phyloP scores from a whole-genome alignment of 2,797 vertebrate genomes.

The Acipenser oxyrinchus region DNA sequence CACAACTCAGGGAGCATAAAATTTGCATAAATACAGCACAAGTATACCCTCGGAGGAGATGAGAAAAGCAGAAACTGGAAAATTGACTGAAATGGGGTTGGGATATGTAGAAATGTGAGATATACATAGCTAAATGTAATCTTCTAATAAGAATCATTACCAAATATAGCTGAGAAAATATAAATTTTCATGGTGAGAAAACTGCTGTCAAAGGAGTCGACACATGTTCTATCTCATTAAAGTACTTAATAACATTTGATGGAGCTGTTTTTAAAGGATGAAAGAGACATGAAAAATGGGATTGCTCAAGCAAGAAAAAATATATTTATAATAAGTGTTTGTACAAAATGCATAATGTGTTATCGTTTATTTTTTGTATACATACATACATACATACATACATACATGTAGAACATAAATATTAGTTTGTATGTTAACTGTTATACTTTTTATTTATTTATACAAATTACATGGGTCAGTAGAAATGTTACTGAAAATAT shows the following conservation, averaged over 20 bases:
- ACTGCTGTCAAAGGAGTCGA: constrained; percentile 13
- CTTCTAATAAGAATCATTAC: constrained; percentile 23
- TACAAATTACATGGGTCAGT: no score
- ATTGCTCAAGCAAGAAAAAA: neutral
- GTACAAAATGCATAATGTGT: no score
- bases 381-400: no score
- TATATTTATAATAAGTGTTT: neutral
- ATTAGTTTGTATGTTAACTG: no score
- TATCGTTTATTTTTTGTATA: no score
- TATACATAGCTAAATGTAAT: constrained; percentile 29
- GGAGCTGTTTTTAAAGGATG: constrained; percentile 2
- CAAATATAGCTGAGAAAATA: constrained; percentile 12
- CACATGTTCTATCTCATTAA: constrained; percentile 11
- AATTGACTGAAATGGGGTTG: constrained; percentile 67
- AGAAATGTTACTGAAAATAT: no score
- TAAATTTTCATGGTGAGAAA: neutral
- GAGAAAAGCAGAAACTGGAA: constrained; percentile 66
- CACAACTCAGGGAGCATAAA: constrained; percentile 79
- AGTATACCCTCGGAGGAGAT: constrained; percentile 54
- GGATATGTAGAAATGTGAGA: constrained; percentile 42
- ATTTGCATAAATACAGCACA: constrained; percentile 75
- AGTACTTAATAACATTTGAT: neutral
- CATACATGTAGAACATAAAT: no score
- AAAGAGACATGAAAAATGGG: constrained; percentile 1
- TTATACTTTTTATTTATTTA: no score